phyloP scores from a whole-genome alignment of 37 sponge, comb jelly and placozoan genomes.

The Theonella swinhoei region DNA sequence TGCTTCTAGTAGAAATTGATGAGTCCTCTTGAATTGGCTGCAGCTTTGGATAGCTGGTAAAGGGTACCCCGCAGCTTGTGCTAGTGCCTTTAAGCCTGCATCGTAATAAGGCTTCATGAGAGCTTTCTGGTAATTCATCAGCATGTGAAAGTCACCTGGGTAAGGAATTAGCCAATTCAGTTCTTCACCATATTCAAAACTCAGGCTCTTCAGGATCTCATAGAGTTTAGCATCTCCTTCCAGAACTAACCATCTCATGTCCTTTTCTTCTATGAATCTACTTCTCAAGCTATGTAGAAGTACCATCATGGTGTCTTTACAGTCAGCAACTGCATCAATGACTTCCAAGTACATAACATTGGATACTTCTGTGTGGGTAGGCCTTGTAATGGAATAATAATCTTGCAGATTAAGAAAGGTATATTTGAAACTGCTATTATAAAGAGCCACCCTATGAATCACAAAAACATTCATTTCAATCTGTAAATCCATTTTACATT shows the following conservation, averaged over 20 bases:
- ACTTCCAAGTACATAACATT: slow-evolving; percentile 13
- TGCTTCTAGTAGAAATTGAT: slow-evolving; percentile 26
- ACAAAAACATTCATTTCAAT: too few relatives aligned
- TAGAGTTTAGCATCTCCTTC: slow-evolving; percentile 37
- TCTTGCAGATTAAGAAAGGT: slow-evolving; percentile 20
- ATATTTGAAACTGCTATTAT: neutral
- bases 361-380: slow-evolving; percentile 20
- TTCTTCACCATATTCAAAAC: slow-evolving; percentile 21
- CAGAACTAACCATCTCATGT: neutral
- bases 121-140: slow-evolving; percentile 25
- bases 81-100: slow-evolving; percentile 11
- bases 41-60: slow-evolving; percentile 10
- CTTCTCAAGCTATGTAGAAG: neutral
- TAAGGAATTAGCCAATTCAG: slow-evolving; percentile 13
- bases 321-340: slow-evolving; percentile 29
- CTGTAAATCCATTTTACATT: too few relatives aligned
- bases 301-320: slow-evolving; percentile 27
- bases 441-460: too few relatives aligned
- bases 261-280: neutral
- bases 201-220: neutral
- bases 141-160: slow-evolving; percentile 43
- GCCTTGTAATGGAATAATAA: neutral
- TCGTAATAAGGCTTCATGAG: slow-evolving; percentile 23
- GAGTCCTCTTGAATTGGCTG: slow-evolving; percentile 41
- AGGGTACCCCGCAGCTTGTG: neutral